These are phyloP conservation scores for Crambe crambe DNA, from an alignment of 37 sponge, comb jelly and placozoan species.

Conservation along the genomic window DNA sequence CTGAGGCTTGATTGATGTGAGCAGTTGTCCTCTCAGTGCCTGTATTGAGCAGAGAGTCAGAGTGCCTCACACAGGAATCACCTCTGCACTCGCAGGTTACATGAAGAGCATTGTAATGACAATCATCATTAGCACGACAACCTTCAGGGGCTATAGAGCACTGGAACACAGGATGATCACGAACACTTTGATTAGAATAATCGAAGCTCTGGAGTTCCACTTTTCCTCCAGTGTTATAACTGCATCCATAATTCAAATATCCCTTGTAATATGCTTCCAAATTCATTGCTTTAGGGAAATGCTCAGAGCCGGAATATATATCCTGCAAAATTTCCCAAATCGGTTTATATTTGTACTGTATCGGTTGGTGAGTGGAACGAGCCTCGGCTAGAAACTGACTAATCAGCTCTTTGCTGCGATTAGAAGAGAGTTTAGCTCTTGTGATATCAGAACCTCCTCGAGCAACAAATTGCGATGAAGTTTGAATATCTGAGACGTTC, in stretches of 20 bases:
- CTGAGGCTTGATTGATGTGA: no score
- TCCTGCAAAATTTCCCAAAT: no score
- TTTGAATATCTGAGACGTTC: background rate
- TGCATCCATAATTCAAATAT: background rate
- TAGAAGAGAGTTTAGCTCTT: background rate
- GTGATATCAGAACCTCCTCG: background rate
- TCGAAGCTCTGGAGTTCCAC: background rate
- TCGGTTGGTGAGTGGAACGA: no score
- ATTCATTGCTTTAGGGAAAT: background rate
- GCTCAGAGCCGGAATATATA: background rate
- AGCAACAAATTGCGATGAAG: background rate
- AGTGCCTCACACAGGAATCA: constrained; percentile 1
- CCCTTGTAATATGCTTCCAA: background rate
- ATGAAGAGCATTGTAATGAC: background rate
- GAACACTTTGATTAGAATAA: background rate
- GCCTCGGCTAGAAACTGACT: background rate
- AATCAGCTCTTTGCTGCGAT: background rate
- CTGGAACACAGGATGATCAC: background rate
- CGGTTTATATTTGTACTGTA: no score
- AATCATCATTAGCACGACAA: background rate
- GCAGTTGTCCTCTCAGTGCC: no score
- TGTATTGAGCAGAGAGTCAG: no score
- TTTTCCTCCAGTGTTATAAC: background rate
- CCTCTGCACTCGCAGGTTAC: background rate
- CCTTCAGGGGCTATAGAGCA: background rate